These are phyloP conservation scores for Gnathonemus echidnorhynchus DNA, from an alignment of 2,113 vertebrate species.

Conservation along the genomic window DNA sequence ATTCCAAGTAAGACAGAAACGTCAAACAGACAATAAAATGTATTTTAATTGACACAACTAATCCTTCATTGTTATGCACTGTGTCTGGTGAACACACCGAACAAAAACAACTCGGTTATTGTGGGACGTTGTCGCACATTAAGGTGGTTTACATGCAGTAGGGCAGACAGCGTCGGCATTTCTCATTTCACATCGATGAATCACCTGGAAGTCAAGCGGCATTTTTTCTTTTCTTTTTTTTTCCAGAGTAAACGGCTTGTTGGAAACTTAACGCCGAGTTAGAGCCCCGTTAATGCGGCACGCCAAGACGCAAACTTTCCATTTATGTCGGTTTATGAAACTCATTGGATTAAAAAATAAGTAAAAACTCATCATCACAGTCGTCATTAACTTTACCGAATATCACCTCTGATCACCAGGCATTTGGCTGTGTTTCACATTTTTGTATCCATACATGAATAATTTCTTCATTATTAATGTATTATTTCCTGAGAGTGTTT, in stretches of 20 bases:
- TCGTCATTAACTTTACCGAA: neutral
- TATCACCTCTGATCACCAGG: neutral
- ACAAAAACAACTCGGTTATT: neutral
- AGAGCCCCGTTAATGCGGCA: neutral
- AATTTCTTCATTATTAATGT: neutral
- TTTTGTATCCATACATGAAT: neutral
- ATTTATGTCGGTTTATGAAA: neutral
- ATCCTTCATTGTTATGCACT: neutral
- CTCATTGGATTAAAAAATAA: neutral
- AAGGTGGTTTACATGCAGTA: neutral
- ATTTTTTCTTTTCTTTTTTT: neutral
- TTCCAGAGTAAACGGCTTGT: neutral
- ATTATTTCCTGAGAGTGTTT: neutral
- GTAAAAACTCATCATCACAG: neutral
- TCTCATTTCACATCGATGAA: neutral
- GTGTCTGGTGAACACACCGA: neutral
- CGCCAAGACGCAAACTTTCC: neutral
- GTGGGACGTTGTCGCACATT: neutral
- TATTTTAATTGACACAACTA: neutral
- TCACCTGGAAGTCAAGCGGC: neutral
- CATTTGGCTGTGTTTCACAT: neutral
- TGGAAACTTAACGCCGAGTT: neutral
- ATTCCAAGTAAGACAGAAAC: neutral
- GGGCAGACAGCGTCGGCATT: neutral
- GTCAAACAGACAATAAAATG: neutral